Evolutionary conservation across 2,888 invertebrate genomes (phyloP).

Genomic region (Sminthurinus aureus): DNA sequence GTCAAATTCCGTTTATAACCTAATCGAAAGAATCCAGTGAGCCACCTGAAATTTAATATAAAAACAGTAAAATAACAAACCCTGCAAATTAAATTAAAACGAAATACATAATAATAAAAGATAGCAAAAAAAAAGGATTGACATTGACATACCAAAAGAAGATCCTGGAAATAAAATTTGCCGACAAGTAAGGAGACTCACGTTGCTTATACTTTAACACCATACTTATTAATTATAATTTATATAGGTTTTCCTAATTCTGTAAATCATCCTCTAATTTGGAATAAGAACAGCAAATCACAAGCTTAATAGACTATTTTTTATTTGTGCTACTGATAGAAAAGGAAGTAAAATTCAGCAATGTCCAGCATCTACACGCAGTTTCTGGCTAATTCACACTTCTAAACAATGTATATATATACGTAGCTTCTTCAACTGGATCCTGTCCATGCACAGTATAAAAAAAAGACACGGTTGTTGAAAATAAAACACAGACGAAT

Average conservation of each 20-base stretch:
- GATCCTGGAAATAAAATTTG: conserved; percentile 53
- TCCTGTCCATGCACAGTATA: no score
- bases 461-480: no score
- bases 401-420: no score
- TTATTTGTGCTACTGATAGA: no score
- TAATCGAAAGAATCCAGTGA: conserved; percentile 76
- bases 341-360: no score
- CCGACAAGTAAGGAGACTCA: conserved; percentile 43
- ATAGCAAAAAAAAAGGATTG: background rate
- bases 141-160: conserved; percentile 57
- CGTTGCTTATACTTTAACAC: conserved; percentile 38
- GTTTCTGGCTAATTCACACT: no score
- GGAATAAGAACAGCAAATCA: no score
- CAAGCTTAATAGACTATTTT: no score
- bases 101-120: background rate
- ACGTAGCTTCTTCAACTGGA: no score
- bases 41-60: conserved; percentile 73
- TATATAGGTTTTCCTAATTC: background rate
- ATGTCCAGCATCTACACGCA: no score
- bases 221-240: background rate
- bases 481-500: no score
- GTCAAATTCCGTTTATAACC: conserved; percentile 77
- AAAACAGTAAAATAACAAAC: background rate
- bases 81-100: background rate
- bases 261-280: no score